Conservation (phyloP, 1,140 invertebrate species). For the Zaprionus davidi region DNA sequence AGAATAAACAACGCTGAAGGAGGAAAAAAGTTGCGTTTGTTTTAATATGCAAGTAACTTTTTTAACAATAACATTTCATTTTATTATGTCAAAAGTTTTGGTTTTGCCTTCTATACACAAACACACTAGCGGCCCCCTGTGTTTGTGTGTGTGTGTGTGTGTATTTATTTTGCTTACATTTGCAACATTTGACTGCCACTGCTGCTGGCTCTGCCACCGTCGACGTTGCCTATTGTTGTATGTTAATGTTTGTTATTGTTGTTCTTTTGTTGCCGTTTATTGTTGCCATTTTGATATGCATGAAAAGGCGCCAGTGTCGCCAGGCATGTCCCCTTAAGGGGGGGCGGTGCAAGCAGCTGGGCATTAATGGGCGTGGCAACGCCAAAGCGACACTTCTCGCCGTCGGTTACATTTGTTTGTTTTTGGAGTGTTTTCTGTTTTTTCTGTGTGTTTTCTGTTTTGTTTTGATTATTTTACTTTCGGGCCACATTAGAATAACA, state of each 20-base stretch:
- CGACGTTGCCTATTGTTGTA: constrained; percentile 74
- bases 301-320: constrained; percentile 52
- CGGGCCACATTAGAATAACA: constrained; percentile 39
- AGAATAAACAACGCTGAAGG: constrained; percentile 22
- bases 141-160: constrained; percentile 37
- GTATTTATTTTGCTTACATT: constrained; percentile 77
- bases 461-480: constrained; percentile 32
- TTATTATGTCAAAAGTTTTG: constrained; percentile 84
- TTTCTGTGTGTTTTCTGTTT: constrained; percentile 12
- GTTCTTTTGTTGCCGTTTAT: constrained; percentile 79
- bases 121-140: constrained; percentile 18
- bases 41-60: constrained; percentile 83
- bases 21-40: constrained; percentile 76
- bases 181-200: constrained; percentile 76
- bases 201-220: constrained; percentile 58
- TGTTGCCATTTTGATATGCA: constrained; percentile 81
- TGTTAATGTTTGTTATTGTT: constrained; percentile 81
- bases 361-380: constrained; percentile 51
- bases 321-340: background rate
- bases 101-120: constrained; percentile 57
- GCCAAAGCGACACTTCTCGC: constrained; percentile 57
- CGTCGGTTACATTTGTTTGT: constrained; percentile 51
- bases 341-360: constrained; percentile 12
- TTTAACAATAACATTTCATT: constrained; percentile 83
- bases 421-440: constrained; percentile 21